These are phyloP conservation scores for Natator depressus DNA, from an alignment of 2,113 vertebrate species.

Conservation along the genomic window DNA sequence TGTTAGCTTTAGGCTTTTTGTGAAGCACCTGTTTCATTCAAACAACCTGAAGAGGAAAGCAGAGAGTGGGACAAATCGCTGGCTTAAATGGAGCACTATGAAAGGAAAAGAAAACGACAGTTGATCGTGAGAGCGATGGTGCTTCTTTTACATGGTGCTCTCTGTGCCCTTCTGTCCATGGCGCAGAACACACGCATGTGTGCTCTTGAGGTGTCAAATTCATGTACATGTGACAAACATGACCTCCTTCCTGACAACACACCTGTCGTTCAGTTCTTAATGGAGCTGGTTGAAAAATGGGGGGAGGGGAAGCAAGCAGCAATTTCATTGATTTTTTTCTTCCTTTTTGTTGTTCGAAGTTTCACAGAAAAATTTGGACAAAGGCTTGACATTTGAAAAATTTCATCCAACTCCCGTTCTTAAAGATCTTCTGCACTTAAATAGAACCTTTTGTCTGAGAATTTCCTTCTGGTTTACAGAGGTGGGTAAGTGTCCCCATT, in stretches of 20 bases:
- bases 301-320: background rate
- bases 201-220: background rate
- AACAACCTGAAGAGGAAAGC: conserved; percentile 40
- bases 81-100: conserved; percentile 41
- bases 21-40: conserved; percentile 72
- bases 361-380: background rate
- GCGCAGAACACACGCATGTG: background rate
- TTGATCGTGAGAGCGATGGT: background rate
- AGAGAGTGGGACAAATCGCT: conserved; percentile 50
- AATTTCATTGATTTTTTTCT: background rate
- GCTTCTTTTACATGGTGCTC: fast-evolving
- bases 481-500: background rate
- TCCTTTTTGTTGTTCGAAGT: background rate
- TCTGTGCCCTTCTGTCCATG: conserved; percentile 3
- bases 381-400: background rate
- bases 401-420: background rate
- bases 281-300: background rate
- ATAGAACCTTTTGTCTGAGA: fast-evolving
- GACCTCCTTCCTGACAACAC: background rate
- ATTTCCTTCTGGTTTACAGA: background rate
- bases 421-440: background rate
- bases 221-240: background rate
- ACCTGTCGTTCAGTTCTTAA: background rate
- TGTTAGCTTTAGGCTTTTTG: conserved; percentile 49
- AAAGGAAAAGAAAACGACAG: conserved; percentile 34